phyloP scores from a whole-genome alignment of 2,113 vertebrate species.

The Ondatra zibethicus region DNA sequence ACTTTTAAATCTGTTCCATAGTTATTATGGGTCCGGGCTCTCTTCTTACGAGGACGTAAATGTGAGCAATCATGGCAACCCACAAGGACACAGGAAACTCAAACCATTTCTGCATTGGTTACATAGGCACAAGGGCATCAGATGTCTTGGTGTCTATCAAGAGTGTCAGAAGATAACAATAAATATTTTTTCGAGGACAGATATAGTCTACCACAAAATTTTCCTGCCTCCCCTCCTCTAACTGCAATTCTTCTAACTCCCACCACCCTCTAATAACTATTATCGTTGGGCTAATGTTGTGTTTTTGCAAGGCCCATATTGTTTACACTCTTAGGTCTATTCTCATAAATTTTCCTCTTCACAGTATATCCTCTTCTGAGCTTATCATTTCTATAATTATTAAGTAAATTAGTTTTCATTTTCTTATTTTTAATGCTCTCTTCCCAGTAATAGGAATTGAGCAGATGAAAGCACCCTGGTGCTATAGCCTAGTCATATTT shows the following conservation, averaged over 20 bases:
- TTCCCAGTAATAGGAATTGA: neutral
- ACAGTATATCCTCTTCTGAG: no score
- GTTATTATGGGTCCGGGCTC: no score
- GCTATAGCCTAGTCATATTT: neutral
- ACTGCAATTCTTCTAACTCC: neutral
- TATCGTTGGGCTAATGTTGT: neutral
- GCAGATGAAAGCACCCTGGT: neutral
- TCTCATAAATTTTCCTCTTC: neutral
- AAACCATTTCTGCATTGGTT: neutral
- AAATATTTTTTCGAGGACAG: neutral
- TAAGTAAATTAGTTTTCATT: neutral
- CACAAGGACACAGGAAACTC: neutral
- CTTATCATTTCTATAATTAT: neutral
- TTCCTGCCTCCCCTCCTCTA: neutral
- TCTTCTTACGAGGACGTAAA: neutral
- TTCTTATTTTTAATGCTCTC: neutral
- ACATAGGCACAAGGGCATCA: neutral
- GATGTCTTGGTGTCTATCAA: no score
- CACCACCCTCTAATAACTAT: accelerated
- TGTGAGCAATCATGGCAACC: neutral
- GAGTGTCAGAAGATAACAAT: neutral
- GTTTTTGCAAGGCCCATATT: neutral
- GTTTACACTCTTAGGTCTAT: neutral
- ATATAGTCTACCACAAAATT: neutral
- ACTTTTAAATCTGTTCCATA: no score